Evolutionary conservation across 2,797 vertebrate genomes (phyloP), one percentile per base, ranked within the genome.

Genomic region (Clamator glandarius): DNA sequence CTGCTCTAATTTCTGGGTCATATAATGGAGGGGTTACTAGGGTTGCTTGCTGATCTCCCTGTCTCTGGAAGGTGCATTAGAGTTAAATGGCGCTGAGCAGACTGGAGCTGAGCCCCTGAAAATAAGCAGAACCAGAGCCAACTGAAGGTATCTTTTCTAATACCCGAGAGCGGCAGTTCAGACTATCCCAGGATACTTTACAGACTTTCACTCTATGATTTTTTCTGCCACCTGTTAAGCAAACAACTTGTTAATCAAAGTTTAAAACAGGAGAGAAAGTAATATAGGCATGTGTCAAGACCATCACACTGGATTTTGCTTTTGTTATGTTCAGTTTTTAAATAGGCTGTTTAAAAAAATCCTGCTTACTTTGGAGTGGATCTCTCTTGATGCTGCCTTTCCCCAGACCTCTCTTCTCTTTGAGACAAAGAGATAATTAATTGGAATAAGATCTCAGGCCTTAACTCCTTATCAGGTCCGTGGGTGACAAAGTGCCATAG

Each of bases 91-190:
- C 44, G 16, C 62, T 89, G 44, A 15, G 54, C 61, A 84, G 63
- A 39, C 26, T 35, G 25, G 3, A 64, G 21, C 12, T 24, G n/a
- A 72, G 21, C 33, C 31, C 63, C 35, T 52, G 33, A 29, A 78
- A 88, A 44, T 28, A 48, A 44, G 36, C 35, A 61, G 46, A 29
- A 39, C 19, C 23, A 11, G 28, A 58, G 15, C 2, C 0, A 0
- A 16, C 15, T 21, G 41, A 90, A 69, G 14, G 7, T 15, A 33
- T 31, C 15, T 70, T n/a, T 31, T 67, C 33, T 35, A 5, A 52
- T 78, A 57, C 86, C 70, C 12, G 14, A 72, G 69, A 67, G 52
- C 18, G 33, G 20, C 48, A 23, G 18, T 35, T 89, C 57, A 68
- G 58, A 28, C 15, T 26, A 5, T 46, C 19, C 21, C 33, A 52